phyloP scores from a whole-genome alignment of 2,888 invertebrate species.

The Clitarchus hookeri region DNA sequence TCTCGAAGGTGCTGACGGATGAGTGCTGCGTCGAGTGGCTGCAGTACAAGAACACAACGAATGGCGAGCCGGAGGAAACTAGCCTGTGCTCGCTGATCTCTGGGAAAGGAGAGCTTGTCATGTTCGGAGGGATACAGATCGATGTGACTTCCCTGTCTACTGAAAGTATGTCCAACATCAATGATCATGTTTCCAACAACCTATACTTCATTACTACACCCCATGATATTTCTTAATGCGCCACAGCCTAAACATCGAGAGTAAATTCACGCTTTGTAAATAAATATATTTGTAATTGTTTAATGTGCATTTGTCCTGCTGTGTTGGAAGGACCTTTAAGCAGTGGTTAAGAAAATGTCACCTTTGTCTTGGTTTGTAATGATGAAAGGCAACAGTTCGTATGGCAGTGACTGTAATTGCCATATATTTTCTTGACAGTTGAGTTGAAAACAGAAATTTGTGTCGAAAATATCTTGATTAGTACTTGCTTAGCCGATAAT shows the following conservation, averaged over 20 bases:
- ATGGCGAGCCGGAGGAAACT: slow-evolving; percentile 82
- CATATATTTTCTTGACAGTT: background rate
- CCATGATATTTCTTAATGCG: background rate
- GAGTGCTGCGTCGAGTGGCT: slow-evolving; percentile 71
- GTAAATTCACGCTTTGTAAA: background rate
- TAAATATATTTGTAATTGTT: background rate
- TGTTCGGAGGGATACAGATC: slow-evolving; percentile 93
- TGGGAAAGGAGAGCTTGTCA: slow-evolving; percentile 89
- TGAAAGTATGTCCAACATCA: slow-evolving; percentile 4
- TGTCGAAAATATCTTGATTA: background rate
- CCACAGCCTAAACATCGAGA: background rate
- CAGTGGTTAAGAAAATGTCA: background rate
- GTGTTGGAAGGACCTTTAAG: background rate
- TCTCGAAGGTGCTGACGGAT: slow-evolving; percentile 69
- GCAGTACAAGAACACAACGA: slow-evolving; percentile 63
- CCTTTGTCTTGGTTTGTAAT: background rate
- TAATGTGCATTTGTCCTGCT: background rate
- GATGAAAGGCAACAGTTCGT: background rate
- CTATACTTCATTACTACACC: background rate
- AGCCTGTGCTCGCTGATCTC: slow-evolving; percentile 87
- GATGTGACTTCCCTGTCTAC: background rate
- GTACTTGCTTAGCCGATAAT: background rate
- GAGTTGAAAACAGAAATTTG: background rate
- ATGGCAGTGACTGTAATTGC: background rate
- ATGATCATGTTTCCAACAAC: slow-evolving; percentile 1